Base-by-base conservation (phyloP, 2,888 invertebrate species). In the Andrena chrysosceles region DNA sequence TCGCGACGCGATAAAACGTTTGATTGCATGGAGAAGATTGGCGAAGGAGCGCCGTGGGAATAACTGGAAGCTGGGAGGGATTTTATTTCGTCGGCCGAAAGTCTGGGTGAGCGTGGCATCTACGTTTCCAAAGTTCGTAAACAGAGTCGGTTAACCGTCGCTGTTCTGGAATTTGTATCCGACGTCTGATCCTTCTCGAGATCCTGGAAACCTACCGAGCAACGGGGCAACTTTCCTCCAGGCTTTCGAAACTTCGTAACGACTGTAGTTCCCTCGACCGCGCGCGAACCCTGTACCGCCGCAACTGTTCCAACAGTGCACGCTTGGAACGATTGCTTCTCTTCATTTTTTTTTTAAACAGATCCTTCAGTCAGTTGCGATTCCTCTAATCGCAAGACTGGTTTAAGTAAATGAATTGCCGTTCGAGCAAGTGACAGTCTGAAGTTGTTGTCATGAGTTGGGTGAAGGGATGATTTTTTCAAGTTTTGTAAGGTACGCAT, bases 171-270 rank as follows among this genome's bases (percentile, higher is more conserved):
- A 79, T 80, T 74, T 66, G 62, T 77, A 67, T 67, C 59, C 64
- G 49, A 69, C 78, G 73, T 78, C 68, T 60, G 78, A 81, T 81
- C 78, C 81, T 69, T n/a, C 69, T 8, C 2, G 70, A 54, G 71
- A 71, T 75, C 56, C 62, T 69, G 35, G 59, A 59, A 48, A 64
- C 59, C 78, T 59, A 59, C 64, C 76, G 72, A 56, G n/a, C 29
- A 56, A 13, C 35, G 59, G 29, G 26, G 7, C 6, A 81, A 81
- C 72, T 78, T 81, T 31, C 48, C 42, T 1, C 16, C 49, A 29
- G 81, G 48, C 63, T 78, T 68, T 59, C 63, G 33, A 64, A 81
- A 81, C 26, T 81, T 78, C 60, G 42, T 64, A 59, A 72, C 72
- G 66, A 68, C 56, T 54, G 52, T 42, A 63, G 72, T 60, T 72